Percentiles rank a stretch among this genome's conserved stretches.
Conservation (phyloP, 2,797 vertebrate genomes). For the Aeoliscus strigatus region DNA sequence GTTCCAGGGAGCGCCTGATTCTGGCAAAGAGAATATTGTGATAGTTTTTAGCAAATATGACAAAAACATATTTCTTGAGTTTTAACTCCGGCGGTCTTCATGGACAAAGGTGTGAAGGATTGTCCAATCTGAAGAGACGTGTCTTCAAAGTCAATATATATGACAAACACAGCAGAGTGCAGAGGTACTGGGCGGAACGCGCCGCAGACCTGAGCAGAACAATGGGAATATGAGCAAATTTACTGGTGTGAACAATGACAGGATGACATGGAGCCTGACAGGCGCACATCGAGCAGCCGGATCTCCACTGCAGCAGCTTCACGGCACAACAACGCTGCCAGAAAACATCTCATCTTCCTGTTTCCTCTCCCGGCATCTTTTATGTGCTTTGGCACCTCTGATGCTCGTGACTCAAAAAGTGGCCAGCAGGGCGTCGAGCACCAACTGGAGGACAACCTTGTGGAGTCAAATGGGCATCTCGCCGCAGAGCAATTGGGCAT, state of each 20-base stretch:
- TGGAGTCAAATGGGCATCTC: conserved; percentile 20
- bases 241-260: conserved; percentile 70
- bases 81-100: too few species aligned
- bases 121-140: too few species aligned
- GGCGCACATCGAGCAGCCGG: conserved; percentile 53
- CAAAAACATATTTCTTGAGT: too few species aligned
- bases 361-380: conserved; percentile 56
- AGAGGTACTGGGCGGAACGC: conserved; percentile 47
- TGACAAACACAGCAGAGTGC: conserved; percentile 56
- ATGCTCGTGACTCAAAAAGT: conserved; percentile 54
- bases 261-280: conserved; percentile 72
- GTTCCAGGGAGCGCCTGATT: too few species aligned
- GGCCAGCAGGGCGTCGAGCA: conserved; percentile 48
- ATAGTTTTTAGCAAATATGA: too few species aligned
- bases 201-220: conserved; percentile 59
- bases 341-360: conserved; percentile 58
- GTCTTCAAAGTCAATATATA: conserved; percentile 41
- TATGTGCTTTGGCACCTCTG: conserved; percentile 66
- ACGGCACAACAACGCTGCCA: conserved; percentile 47
- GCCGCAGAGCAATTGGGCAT: conserved; percentile 11
- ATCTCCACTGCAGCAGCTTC: conserved; percentile 47
- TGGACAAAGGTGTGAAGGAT: too few species aligned
- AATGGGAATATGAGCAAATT: conserved; percentile 65
- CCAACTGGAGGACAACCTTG: conserved; percentile 32
- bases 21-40: too few species aligned